phyloP scores from a whole-genome alignment of 2,113 vertebrate genomes.

The Dascyllus trimaculatus region DNA sequence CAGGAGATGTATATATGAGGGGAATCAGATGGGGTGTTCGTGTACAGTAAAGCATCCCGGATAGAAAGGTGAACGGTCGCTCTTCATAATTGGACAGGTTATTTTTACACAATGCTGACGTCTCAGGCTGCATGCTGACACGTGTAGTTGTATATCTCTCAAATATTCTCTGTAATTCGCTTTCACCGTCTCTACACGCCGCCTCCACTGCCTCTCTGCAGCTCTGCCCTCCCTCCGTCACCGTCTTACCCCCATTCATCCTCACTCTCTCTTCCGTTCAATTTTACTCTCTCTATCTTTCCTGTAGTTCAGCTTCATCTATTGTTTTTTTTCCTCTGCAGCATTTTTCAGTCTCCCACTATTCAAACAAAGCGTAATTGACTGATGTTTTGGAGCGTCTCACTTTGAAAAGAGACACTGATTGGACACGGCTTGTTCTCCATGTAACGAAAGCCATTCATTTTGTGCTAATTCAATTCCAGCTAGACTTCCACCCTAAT shows the following conservation, averaged over 20 bases:
- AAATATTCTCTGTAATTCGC: conserved; percentile 76
- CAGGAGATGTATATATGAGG: conserved; percentile 81
- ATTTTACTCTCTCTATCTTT: conserved; percentile 32
- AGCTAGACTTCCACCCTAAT: conserved; percentile 48
- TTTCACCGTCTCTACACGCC: conserved; percentile 21
- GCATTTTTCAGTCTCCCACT: conserved; percentile 35
- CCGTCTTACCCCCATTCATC: conserved; percentile 29
- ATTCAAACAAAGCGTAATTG: conserved; percentile 60
- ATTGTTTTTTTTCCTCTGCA: conserved; percentile 52
- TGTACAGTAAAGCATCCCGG: conserved; percentile 53
- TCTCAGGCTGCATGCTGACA: conserved; percentile 88
- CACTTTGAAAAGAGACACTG: conserved; percentile 52
- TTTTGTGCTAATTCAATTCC: conserved; percentile 66
- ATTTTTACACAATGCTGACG: conserved; percentile 88
- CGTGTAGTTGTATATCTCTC: conserved; percentile 85
- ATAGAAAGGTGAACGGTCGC: conserved; percentile 44
- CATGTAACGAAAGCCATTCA: conserved; percentile 63
- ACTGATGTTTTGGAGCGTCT: conserved; percentile 62
- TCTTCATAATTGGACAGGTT: conserved; percentile 87
- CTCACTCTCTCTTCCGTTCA: conserved; percentile 30
- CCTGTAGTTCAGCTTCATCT: conserved; percentile 34
- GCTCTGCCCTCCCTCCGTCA: conserved; percentile 12
- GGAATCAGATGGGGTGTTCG: conserved; percentile 3
- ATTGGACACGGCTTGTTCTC: conserved; percentile 65
- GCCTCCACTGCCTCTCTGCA: conserved; percentile 27